Percentiles rank a stretch among this genome's conserved stretches.
Evolutionary conservation across 1,140 invertebrate species (phyloP).

Genomic region (Papilio machaon): DNA sequence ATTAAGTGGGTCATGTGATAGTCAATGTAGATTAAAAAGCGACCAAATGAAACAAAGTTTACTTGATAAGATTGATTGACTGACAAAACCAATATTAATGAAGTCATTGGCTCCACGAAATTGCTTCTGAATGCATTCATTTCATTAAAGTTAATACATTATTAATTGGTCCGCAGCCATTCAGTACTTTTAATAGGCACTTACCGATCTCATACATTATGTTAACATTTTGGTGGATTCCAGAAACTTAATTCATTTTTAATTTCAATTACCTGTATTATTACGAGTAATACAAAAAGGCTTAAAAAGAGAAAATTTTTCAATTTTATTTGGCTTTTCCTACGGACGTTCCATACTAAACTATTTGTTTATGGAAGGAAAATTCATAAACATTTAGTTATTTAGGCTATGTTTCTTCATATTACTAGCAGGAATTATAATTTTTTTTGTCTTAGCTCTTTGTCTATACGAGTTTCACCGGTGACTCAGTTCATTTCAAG

Average conservation of each 20-base stretch:
- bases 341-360: too few species aligned
- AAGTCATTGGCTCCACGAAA: conserved; percentile 25
- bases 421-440: too few species aligned
- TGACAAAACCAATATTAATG: conserved; percentile 36
- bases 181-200: conserved; percentile 34
- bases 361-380: too few species aligned
- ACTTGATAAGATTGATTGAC: conserved; percentile 26
- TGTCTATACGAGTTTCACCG: conserved; percentile 45
- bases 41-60: conserved; percentile 18
- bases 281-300: background rate
- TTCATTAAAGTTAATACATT: conserved; percentile 36
- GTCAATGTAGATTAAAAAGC: background rate
- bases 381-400: too few species aligned
- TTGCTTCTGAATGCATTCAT: conserved; percentile 37
- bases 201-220: conserved; percentile 29
- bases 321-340: too few species aligned
- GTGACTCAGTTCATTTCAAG: conserved; percentile 57
- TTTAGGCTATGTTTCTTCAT: too few species aligned
- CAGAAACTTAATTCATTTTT: conserved; percentile 19
- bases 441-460: conserved; percentile 40
- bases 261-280: conserved; percentile 1
- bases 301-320: background rate
- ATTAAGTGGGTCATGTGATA: background rate
- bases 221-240: conserved; percentile 17
- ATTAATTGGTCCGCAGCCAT: conserved; percentile 32